Evolutionary conservation across 2,888 invertebrate species (phyloP).

Genomic region (Drosophila picticornis): DNA sequence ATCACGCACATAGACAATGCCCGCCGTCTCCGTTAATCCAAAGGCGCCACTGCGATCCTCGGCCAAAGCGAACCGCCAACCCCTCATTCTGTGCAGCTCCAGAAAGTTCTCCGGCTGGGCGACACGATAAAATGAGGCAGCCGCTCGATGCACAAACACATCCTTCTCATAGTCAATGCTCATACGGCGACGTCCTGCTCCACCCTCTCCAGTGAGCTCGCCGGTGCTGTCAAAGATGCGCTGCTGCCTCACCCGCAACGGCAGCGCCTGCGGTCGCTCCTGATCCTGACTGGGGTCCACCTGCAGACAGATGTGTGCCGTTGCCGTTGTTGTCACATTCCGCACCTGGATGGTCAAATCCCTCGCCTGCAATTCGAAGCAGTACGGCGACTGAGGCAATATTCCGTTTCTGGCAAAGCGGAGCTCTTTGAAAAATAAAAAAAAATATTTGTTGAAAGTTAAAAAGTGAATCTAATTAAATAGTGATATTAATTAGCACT

Average conservation of each 20-base stretch:
- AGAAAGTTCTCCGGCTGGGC: slow-evolving; percentile 84
- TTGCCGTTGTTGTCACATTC: slow-evolving; percentile 64
- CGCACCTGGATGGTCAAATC: slow-evolving; percentile 85
- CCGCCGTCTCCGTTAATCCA: slow-evolving; percentile 86
- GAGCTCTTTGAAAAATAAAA: slow-evolving; percentile 69
- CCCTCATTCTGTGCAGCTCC: slow-evolving; percentile 70
- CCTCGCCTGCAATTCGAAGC: slow-evolving; percentile 86
- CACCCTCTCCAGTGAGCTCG: slow-evolving; percentile 49
- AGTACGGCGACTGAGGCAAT: slow-evolving; percentile 85
- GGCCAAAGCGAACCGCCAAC: slow-evolving; percentile 74
- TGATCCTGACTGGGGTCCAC: slow-evolving; percentile 80
- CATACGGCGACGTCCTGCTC: slow-evolving; percentile 47
- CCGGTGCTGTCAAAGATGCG: slow-evolving; percentile 72
- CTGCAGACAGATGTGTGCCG: slow-evolving; percentile 85
- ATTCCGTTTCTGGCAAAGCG: slow-evolving; percentile 82
- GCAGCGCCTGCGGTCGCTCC: slow-evolving; percentile 82
- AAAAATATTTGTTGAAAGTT: background rate
- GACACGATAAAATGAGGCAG: slow-evolving; percentile 85
- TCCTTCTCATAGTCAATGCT: slow-evolving; percentile 79
- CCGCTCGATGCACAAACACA: slow-evolving; percentile 84
- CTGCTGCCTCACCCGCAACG: slow-evolving; percentile 71
- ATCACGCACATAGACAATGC: slow-evolving; percentile 87
- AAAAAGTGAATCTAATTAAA: background rate
- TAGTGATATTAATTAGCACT: background rate
- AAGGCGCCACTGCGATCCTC: slow-evolving; percentile 85